Conservation (phyloP, 2,888 invertebrate species). For the Sinodicranocentrus sp. region DNA sequence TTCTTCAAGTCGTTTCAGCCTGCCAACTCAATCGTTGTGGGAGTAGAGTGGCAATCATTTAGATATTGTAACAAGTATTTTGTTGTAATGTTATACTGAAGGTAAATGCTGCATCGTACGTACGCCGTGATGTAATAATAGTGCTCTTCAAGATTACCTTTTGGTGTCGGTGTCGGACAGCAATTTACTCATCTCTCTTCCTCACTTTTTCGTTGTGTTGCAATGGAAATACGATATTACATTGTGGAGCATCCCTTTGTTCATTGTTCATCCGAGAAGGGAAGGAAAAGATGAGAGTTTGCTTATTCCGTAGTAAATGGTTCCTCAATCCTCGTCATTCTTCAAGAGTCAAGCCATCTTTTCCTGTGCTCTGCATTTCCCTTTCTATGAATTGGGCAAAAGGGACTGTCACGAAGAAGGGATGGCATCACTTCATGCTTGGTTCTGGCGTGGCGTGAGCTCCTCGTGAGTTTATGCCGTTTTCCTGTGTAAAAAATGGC, state of each 20-base stretch:
- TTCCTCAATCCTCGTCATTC: neutral
- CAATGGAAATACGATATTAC: too few relatives aligned
- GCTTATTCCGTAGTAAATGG: too few relatives aligned
- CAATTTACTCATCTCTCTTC: neutral
- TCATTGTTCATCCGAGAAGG: neutral
- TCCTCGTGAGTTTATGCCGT: slow-evolving; percentile 6
- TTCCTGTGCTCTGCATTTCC: neutral
- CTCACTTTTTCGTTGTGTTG: neutral
- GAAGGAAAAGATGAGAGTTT: too few relatives aligned
- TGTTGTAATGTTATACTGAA: too few relatives aligned
- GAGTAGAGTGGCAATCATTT: too few relatives aligned
- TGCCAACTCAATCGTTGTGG: too few relatives aligned
- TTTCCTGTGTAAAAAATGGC: neutral
- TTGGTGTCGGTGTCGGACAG: too few relatives aligned
- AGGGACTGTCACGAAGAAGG: neutral
- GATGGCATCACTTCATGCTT: too few relatives aligned
- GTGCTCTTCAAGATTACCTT: neutral
- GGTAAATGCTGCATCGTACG: too few relatives aligned
- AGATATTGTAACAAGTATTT: too few relatives aligned
- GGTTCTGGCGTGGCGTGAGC: too few relatives aligned
- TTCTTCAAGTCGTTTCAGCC: too few relatives aligned
- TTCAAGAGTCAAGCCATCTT: neutral
- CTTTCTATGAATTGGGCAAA: slow-evolving; percentile 14
- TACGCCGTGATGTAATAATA: neutral
- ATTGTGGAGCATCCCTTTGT: neutral